Evolutionary conservation across 2,113 vertebrate species (phyloP).

Genomic region (Campylomormyrus numenius): DNA sequence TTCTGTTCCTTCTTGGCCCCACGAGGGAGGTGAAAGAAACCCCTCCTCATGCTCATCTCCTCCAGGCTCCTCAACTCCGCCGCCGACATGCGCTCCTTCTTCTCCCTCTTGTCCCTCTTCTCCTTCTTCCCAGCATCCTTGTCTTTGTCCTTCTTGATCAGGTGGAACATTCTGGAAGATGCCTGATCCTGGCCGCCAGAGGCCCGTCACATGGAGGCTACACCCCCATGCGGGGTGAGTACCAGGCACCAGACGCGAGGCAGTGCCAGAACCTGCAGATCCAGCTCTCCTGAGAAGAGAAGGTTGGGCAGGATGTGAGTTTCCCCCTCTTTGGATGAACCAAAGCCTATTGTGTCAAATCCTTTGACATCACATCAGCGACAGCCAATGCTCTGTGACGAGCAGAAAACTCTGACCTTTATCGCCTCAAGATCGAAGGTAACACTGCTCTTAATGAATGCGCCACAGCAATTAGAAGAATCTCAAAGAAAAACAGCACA

Average conservation of each 20-base stretch:
- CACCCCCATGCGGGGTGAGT: background rate
- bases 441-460: background rate
- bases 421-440: background rate
- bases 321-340: background rate
- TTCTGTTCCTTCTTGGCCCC: constrained; percentile 77
- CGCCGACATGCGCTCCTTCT: constrained; percentile 88
- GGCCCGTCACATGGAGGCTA: constrained; percentile 4
- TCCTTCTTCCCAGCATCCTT: constrained; percentile 76
- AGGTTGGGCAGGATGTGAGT: background rate
- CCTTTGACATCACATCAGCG: background rate
- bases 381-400: background rate
- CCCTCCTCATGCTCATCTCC: constrained; percentile 86
- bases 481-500: background rate
- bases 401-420: background rate
- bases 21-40: constrained; percentile 86
- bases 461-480: background rate
- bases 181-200: constrained; percentile 40
- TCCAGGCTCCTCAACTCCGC: constrained; percentile 87
- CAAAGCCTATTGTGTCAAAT: background rate
- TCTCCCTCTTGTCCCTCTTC: constrained; percentile 86
- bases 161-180: constrained; percentile 66
- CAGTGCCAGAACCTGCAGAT: background rate
- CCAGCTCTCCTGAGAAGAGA: background rate
- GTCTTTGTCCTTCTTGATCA: constrained; percentile 89
- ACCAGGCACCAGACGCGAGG: background rate